Evolutionary conservation across 2,888 invertebrate species (phyloP).

Genomic region (Aphrophora alni): DNA sequence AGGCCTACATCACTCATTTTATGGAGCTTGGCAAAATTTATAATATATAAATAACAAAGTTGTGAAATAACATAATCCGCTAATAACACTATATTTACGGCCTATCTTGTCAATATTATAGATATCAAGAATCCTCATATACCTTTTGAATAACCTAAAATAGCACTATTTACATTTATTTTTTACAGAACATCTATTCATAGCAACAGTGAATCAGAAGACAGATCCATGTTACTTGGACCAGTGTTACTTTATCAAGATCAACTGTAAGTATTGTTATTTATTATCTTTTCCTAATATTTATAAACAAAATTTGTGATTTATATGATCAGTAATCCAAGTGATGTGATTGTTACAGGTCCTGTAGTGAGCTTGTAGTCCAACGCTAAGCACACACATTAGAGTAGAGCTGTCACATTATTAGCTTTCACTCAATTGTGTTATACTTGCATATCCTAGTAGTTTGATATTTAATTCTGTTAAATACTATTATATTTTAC

Average conservation of each 20-base stretch:
- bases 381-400: neutral
- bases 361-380: neutral
- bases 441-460: too few species aligned
- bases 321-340: neutral
- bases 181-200: slow-evolving; percentile 27
- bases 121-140: too few species aligned
- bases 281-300: neutral
- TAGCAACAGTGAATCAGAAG: slow-evolving; percentile 14
- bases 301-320: neutral
- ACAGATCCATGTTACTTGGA: neutral
- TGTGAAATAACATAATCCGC: too few species aligned
- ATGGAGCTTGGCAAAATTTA: too few species aligned
- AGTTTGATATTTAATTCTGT: too few species aligned
- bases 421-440: neutral
- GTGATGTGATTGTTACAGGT: neutral
- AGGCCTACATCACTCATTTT: too few species aligned
- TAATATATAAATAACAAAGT: too few species aligned
- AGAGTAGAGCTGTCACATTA: neutral
- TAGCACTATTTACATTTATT: too few species aligned
- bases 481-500: too few species aligned
- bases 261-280: slow-evolving; percentile 22
- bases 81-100: too few species aligned
- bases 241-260: slow-evolving; percentile 19
- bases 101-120: too few species aligned
- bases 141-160: too few species aligned